Evolutionary conservation across 2,888 invertebrate species (phyloP).

Genomic region (Platypus cylindrus): DNA sequence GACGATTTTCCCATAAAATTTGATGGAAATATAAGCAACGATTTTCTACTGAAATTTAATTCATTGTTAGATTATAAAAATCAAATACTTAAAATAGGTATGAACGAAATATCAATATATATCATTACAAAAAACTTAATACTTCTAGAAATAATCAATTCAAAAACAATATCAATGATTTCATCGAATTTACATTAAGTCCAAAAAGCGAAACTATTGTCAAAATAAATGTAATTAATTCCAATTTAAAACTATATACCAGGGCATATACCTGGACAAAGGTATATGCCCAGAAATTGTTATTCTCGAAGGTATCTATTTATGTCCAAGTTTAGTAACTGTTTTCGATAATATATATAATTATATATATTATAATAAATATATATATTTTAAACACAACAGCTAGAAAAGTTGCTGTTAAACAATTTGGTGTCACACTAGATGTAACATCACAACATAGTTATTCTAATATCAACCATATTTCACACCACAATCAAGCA

Average conservation of each 20-base stretch:
- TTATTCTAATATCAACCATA: no score
- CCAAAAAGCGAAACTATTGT: not conserved
- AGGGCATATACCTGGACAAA: no score
- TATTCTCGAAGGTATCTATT: conserved; percentile 8
- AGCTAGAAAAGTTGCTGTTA: conserved; percentile 5
- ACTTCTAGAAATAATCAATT: conserved; percentile 2
- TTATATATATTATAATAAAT: no score
- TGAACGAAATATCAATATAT: no score
- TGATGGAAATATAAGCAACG: conserved; percentile 16
- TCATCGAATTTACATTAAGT: no score
- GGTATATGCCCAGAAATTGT: conserved; percentile 7
- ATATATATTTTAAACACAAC: conserved; percentile 12
- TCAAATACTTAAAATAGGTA: no score
- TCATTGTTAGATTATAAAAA: conserved; percentile 8
- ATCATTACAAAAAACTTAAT: conserved; percentile 4
- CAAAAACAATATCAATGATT: no score
- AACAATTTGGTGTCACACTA: not conserved
- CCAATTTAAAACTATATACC: not conserved
- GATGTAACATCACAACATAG: no score
- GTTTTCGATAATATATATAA: conserved; percentile 5
- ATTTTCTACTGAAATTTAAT: conserved; percentile 8
- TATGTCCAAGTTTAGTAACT: conserved; percentile 10
- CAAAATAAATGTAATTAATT: no score
- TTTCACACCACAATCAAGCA: no score
- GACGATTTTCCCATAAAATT: conserved; percentile 15